A percentile compares a stretch with the other conserved stretches of the same genome.
These are phyloP conservation scores for Nematostella vectensis DNA, from an alignment of 92 coral and sea anemone species.

Conservation along the genomic window DNA sequence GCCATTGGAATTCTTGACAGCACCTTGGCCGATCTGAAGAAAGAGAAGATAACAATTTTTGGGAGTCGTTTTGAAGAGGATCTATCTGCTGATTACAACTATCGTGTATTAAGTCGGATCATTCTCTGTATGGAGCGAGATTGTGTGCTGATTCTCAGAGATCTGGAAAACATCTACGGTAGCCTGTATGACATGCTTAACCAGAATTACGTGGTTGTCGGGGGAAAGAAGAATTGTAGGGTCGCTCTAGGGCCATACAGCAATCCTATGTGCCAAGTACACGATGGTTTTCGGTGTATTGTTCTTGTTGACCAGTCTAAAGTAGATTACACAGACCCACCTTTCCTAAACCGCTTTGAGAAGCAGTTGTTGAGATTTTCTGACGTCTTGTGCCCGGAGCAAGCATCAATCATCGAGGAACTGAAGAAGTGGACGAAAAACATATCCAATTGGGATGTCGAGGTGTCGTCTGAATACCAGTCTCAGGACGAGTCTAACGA, in stretches of 20 bases:
- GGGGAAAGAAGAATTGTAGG: constrained; percentile 90
- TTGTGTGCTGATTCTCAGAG: constrained; percentile 82
- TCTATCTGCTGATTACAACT: constrained; percentile 84
- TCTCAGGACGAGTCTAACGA: constrained; percentile 34
- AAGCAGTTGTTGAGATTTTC: constrained; percentile 91
- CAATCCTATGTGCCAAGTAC: constrained; percentile 97
- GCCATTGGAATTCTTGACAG: constrained; percentile 91
- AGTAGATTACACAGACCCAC: constrained; percentile 89
- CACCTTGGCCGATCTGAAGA: constrained; percentile 53
- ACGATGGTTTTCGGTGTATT: constrained; percentile 93
- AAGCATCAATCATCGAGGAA: constrained; percentile 37
- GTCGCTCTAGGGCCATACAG: constrained; percentile 96
- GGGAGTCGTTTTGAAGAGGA: constrained; percentile 97
- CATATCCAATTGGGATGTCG: constrained; percentile 27
- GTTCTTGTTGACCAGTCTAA: constrained; percentile 82
- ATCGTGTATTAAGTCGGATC: constrained; percentile 90
- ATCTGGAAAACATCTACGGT: constrained; percentile 90
- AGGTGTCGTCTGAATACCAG: no score
- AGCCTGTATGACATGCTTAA: constrained; percentile 97
- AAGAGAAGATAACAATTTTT: constrained; percentile 88
- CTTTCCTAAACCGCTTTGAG: constrained; percentile 93
- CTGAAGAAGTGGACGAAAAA: constrained; percentile 49
- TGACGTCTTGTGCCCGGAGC: constrained; percentile 54
- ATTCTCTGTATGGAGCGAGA: constrained; percentile 96
- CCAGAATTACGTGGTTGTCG: constrained; percentile 92